Conservation (phyloP, 2,888 invertebrate species). For the Tenthredo mesomela region DNA sequence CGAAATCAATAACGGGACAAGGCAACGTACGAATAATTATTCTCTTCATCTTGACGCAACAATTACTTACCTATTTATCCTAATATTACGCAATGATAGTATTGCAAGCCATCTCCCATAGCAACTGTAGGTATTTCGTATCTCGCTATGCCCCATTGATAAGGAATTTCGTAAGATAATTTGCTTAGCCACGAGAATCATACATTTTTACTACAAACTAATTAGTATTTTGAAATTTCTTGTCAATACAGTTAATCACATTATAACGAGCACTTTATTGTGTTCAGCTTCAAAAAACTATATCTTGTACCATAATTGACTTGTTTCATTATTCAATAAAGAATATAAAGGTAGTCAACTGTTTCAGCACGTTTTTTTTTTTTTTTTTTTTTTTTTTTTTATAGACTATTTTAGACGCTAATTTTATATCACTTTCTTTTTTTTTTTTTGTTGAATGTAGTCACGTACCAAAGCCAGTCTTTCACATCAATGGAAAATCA, state of each 20-base stretch:
- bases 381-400: conserved; percentile 13
- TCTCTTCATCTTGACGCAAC: conserved; percentile 5
- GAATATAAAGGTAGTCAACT: neutral
- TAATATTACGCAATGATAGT: conserved; percentile 47
- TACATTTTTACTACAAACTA: neutral
- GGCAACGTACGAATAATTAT: conserved; percentile 48
- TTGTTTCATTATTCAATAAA: neutral
- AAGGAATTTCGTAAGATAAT: neutral
- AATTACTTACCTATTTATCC: conserved; percentile 27
- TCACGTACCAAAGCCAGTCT: conserved; percentile 89
- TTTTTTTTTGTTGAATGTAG: conserved; percentile 65
- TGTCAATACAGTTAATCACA: neutral
- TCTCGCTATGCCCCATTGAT: conserved; percentile 12
- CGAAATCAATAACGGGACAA: conserved; percentile 43
- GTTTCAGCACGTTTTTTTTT: conserved; percentile 41
- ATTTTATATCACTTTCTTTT: conserved; percentile 60
- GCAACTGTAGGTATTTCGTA: conserved; percentile 40
- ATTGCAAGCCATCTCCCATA: conserved; percentile 51
- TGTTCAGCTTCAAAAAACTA: neutral
- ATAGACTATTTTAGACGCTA: conserved; percentile 19
- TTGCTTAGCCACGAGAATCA: neutral
- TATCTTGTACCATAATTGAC: neutral
- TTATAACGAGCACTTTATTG: neutral
- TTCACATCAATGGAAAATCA: conserved; percentile 86
- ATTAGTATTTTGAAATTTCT: neutral